Evolutionary conservation across 2,888 invertebrate species (phyloP), one percentile per base, ranked within the genome.

Genomic region (Xiphydria camelus): DNA sequence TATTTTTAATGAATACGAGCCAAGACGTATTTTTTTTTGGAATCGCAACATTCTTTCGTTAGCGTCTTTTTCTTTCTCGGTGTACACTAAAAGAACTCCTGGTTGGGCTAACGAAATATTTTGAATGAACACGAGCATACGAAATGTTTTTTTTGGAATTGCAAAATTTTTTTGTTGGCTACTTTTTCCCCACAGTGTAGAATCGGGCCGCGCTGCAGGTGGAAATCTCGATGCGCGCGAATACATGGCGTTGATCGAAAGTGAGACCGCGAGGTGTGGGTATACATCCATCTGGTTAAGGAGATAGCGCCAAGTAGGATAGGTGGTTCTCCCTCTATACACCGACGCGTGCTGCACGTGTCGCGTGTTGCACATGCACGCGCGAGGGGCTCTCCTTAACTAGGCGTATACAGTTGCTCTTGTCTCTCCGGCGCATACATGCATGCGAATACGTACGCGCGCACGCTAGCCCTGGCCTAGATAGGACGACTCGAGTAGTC

Each of bases 401-500:
- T 48, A 51, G 51, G 20, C 34, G n/a, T 18, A 37, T 26, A 40
- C 40, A 40, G 14, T 22, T 29, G 25, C 29, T 12, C 10, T 4
- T 22, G 12, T 19, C 36, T 35, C 39, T 29, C 37, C 29, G 41
- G 31, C 44, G 37, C 37, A 43, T 33, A 17, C 42, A 45, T 45
- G 41, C 35, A 45, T 47, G 46, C 41, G n/a, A n/a, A n/a, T n/a
- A n/a, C n/a, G n/a, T n/a, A n/a, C 62, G 56, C 60, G 58, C 55
- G 62, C 64, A 57, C 50, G 61, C 66, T 72, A 75, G 72, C 74
- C 74, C 70, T 75, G 74, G 74, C 74, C 74, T 74, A 75, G 73
- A 74, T 74, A 70, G 62, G 45, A 35, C n/a, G n/a, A n/a, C n/a
- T n/a, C n/a, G n/a, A n/a, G n/a, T n/a, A n/a, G n/a, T n/a, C n/a